Conservation (phyloP, 2,797 vertebrate genomes). For the Phaenicophaeus curvirostris region DNA sequence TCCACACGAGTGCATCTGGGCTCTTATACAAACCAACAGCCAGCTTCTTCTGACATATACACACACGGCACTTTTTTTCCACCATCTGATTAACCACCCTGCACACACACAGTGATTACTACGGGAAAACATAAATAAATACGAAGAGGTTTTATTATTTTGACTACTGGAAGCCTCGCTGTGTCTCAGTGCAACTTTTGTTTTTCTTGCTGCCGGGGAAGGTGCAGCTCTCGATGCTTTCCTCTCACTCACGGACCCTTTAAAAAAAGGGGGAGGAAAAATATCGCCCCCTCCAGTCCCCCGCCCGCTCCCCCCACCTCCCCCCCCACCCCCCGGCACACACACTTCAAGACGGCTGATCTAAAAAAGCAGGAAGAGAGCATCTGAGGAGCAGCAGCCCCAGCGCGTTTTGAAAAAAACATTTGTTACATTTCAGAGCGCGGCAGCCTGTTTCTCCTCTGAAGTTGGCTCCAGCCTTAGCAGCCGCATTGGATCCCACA, state of each 20-base stretch:
- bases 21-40: slow-evolving; percentile 92
- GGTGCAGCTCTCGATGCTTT: slow-evolving; percentile 65
- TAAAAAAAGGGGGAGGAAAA: slow-evolving; percentile 63
- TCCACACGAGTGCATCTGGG: slow-evolving; percentile 87
- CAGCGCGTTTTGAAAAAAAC: slow-evolving; percentile 54
- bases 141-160: slow-evolving; percentile 71
- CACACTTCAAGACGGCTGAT: slow-evolving; percentile 72
- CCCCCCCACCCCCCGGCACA: slow-evolving; percentile 1
- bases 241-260: slow-evolving; percentile 64
- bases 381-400: slow-evolving; percentile 61
- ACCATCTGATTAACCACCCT: slow-evolving; percentile 77
- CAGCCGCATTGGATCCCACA: slow-evolving; percentile 96
- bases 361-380: slow-evolving; percentile 71
- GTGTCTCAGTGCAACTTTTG: slow-evolving; percentile 75
- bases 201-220: slow-evolving; percentile 64
- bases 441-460: slow-evolving; percentile 81
- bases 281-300: slow-evolving; percentile 33
- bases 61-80: slow-evolving; percentile 81
- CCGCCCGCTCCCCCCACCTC: background rate
- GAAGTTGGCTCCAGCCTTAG: slow-evolving; percentile 98
- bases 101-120: slow-evolving; percentile 77
- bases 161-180: slow-evolving; percentile 76
- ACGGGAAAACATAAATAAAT: slow-evolving; percentile 75
- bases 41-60: slow-evolving; percentile 84
- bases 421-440: slow-evolving; percentile 58